Conservation (phyloP, 2,888 invertebrate genomes). For the Adelognathus sp. region DNA sequence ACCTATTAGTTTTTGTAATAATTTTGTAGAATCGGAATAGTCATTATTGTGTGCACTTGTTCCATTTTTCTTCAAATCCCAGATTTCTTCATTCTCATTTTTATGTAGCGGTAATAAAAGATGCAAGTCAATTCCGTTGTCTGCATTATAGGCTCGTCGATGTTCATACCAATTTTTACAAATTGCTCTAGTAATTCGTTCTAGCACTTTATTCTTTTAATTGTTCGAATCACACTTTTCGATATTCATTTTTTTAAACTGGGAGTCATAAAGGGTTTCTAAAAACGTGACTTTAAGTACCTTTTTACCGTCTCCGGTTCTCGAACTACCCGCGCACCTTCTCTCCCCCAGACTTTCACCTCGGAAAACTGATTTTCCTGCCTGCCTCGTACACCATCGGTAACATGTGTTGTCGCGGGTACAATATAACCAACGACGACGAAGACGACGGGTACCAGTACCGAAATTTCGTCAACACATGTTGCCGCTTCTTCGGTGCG, state of each 20-base stretch:
- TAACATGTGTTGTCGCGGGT: slow-evolving; percentile 55
- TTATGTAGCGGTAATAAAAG: too few relatives aligned
- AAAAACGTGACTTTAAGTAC: slow-evolving; percentile 11
- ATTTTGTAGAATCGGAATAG: too few relatives aligned
- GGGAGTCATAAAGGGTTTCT: neutral
- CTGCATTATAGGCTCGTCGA: too few relatives aligned
- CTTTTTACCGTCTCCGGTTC: slow-evolving; percentile 5
- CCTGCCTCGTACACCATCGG: neutral
- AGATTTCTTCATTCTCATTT: too few relatives aligned
- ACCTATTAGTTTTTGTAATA: too few relatives aligned
- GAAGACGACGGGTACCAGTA: neutral
- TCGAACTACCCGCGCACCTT: neutral
- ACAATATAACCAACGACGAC: slow-evolving; percentile 5
- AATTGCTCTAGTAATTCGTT: too few relatives aligned
- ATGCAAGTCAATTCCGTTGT: too few relatives aligned
- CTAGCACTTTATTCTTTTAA: too few relatives aligned
- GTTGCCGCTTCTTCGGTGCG: slow-evolving; percentile 44
- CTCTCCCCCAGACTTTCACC: slow-evolving; percentile 54
- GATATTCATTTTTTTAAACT: neutral
- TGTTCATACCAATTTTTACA: too few relatives aligned
- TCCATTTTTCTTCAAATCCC: too few relatives aligned
- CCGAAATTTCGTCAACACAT: slow-evolving; percentile 62
- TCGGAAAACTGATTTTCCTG: slow-evolving; percentile 22
- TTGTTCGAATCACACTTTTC: too few relatives aligned
- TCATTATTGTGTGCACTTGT: too few relatives aligned